These are phyloP conservation scores for Rotaria macrura DNA, from an alignment of 2,888 invertebrate genomes.

Conservation along the genomic window DNA sequence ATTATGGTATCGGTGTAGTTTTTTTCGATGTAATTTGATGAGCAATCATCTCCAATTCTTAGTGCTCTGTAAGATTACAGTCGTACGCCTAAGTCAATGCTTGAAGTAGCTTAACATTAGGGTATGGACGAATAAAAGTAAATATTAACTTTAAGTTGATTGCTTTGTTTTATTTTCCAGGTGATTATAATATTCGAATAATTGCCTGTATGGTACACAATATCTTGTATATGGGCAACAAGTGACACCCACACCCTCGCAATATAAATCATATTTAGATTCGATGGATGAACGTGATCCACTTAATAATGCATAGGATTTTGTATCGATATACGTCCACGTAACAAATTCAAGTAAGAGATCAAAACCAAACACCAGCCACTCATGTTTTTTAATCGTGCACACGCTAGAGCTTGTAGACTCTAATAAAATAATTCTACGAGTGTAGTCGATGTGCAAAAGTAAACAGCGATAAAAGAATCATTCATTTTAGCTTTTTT, in stretches of 20 bases:
- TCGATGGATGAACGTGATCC: constrained; percentile 42
- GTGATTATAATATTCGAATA: constrained; percentile 40
- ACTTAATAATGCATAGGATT: constrained; percentile 36
- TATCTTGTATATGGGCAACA: constrained; percentile 39
- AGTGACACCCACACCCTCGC: constrained; percentile 38
- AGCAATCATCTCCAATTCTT: constrained; percentile 74
- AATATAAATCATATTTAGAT: constrained; percentile 42
- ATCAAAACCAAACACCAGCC: constrained; percentile 41
- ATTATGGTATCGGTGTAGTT: constrained; percentile 92
- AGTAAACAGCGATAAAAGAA: background rate
- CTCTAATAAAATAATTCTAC: background rate
- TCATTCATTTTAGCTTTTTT: background rate
- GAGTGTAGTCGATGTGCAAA: background rate
- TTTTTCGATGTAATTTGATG: constrained; percentile 88
- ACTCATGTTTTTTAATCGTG: constrained; percentile 24
- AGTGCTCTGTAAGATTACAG: constrained; percentile 83
- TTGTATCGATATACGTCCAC: constrained; percentile 39
- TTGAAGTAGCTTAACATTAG: constrained; percentile 84
- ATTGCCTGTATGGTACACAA: constrained; percentile 42
- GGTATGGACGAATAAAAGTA: constrained; percentile 52
- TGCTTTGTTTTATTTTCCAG: background rate
- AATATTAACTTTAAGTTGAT: background rate
- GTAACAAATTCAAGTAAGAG: constrained; percentile 56
- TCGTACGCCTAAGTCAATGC: constrained; percentile 67
- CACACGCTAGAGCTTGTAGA: constrained; percentile 35